These are phyloP conservation scores for Cardiocondyla obscurior DNA, from an alignment of 1,140 invertebrate species.

Conservation along the genomic window DNA sequence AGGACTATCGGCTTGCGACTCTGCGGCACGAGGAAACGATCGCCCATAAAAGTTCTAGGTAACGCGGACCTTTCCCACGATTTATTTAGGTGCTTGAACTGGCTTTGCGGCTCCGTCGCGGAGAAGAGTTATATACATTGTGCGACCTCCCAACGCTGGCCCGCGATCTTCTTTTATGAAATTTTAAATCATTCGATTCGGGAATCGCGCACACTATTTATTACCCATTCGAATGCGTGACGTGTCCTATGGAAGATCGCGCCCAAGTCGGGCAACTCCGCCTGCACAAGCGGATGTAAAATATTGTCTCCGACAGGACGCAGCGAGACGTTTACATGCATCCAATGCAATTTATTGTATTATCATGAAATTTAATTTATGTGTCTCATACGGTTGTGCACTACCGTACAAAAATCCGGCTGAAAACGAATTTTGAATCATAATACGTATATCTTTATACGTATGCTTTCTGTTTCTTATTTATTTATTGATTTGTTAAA, in stretches of 20 bases:
- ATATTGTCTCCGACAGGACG: constrained; percentile 59
- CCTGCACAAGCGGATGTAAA: constrained; percentile 52
- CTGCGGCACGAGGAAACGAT: constrained; percentile 42
- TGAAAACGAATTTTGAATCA: constrained; percentile 19
- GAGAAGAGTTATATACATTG: constrained; percentile 58
- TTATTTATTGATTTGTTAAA: neutral
- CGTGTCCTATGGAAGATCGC: neutral
- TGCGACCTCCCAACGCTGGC: neutral
- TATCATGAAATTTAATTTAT: constrained; percentile 77
- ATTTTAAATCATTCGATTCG: constrained; percentile 75
- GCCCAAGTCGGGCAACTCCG: neutral
- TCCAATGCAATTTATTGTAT: constrained; percentile 77
- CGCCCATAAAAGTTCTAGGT: constrained; percentile 69
- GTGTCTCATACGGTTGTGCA: constrained; percentile 27
- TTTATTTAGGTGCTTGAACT: constrained; percentile 68
- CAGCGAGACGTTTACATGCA: constrained; percentile 72
- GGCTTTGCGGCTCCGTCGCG: constrained; percentile 25
- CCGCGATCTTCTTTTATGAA: constrained; percentile 65
- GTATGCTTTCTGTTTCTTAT: neutral
- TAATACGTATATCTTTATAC: neutral
- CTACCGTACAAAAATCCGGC: neutral
- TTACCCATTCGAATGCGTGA: constrained; percentile 64
- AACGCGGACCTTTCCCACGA: constrained; percentile 65
- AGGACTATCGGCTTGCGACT: constrained; percentile 45
- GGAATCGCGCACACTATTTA: constrained; percentile 66